Conservation (phyloP, 2,888 invertebrate genomes). For the Zhuqinia jingwanae region DNA sequence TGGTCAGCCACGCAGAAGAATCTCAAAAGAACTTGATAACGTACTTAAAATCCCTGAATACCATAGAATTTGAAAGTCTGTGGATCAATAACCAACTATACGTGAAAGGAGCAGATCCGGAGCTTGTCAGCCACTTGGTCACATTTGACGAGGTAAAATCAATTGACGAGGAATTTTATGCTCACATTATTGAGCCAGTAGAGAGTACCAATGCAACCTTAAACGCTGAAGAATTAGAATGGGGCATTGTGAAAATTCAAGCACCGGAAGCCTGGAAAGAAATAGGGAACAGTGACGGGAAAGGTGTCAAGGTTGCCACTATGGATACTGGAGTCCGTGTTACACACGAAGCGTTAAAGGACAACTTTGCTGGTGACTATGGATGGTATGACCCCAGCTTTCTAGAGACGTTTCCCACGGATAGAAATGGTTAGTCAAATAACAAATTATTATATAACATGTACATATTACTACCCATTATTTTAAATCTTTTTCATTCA, state of each 20-base stretch:
- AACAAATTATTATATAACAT: background rate
- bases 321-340: constrained; percentile 56
- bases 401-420: background rate
- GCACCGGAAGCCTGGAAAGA: constrained; percentile 59
- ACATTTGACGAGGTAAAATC: background rate
- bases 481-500: background rate
- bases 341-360: constrained; percentile 44
- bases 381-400: constrained; percentile 61
- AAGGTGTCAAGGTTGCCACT: constrained; percentile 16
- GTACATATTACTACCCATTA: too few relatives aligned
- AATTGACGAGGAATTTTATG: constrained; percentile 48
- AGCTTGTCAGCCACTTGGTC: background rate
- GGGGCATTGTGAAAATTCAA: constrained; percentile 61
- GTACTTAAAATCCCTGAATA: background rate
- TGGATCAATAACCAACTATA: constrained; percentile 64
- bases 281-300: constrained; percentile 13
- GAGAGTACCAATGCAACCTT: background rate
- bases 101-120: background rate
- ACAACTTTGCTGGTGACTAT: constrained; percentile 62
- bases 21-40: constrained; percentile 46
- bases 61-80: constrained; percentile 26
- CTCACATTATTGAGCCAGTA: constrained; percentile 38
- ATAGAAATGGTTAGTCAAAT: constrained; percentile 15
- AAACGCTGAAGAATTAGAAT: background rate
- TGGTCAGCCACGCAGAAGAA: constrained; percentile 48